phyloP scores from a whole-genome alignment of 2,888 invertebrate species.

The Andrena praecox region DNA sequence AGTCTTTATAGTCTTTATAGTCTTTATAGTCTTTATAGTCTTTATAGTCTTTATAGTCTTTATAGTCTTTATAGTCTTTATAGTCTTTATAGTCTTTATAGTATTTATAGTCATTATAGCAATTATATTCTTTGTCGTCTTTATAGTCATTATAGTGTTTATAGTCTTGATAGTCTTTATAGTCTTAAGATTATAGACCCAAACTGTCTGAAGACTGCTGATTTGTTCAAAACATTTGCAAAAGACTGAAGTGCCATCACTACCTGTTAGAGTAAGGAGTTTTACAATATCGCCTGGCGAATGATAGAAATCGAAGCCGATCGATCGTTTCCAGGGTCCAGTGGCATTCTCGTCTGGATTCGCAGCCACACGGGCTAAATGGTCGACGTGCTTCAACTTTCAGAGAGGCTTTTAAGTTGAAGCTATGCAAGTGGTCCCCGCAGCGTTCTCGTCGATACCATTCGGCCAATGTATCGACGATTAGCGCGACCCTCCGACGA shows the following conservation, averaged over 20 bases:
- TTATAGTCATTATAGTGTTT: no score
- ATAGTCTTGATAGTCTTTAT: no score
- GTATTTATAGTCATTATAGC: no score
- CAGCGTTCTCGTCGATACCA: neutral
- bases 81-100: no score
- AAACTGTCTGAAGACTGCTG: no score
- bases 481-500: neutral
- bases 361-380: neutral
- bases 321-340: neutral
- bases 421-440: neutral
- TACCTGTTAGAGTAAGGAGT: constrained; percentile 21
- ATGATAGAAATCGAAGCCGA: constrained; percentile 18
- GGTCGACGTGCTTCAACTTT: neutral
- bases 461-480: neutral
- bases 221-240: no score
- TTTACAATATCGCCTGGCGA: constrained; percentile 21
- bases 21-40: no score
- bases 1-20: no score
- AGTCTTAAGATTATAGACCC: no score
- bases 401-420: neutral
- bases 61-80: no score
- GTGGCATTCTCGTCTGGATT: neutral
- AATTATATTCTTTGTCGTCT: no score
- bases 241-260: neutral
- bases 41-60: no score